Evolutionary conservation across 2,113 vertebrate genomes (phyloP).

Genomic region (Erythrocebus patas): DNA sequence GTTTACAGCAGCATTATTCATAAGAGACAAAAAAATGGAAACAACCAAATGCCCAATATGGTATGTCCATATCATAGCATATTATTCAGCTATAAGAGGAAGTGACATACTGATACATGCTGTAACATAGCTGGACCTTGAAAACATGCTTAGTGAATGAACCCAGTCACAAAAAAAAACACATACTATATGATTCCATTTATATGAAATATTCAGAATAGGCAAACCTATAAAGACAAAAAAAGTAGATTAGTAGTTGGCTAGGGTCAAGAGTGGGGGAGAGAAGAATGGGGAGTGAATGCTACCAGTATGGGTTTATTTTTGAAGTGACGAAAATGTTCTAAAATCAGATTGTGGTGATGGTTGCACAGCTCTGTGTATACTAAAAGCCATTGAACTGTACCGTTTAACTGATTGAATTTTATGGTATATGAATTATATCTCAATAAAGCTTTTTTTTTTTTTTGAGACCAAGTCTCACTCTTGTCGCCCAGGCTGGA

Average conservation of each 20-base stretch:
- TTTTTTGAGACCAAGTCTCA: too few relatives aligned
- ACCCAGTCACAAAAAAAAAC: neutral
- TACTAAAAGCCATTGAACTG: neutral
- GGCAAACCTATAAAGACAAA: neutral
- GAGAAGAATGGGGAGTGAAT: neutral
- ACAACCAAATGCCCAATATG: neutral
- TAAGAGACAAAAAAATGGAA: neutral
- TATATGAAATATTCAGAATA: neutral
- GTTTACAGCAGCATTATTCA: neutral
- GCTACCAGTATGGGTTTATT: neutral
- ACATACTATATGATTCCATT: neutral
- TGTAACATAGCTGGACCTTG: neutral
- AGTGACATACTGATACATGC: neutral
- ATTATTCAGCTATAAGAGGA: neutral
- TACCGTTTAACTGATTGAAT: neutral
- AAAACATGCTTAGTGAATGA: conserved; percentile 1
- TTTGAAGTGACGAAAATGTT: neutral
- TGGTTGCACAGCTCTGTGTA: neutral
- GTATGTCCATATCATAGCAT: neutral
- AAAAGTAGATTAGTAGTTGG: neutral
- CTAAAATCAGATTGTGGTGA: neutral
- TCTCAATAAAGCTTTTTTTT: neutral
- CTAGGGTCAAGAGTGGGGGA: neutral
- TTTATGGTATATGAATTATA: neutral
- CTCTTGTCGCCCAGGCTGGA: too few relatives aligned